phyloP scores from a whole-genome alignment of 2,113 vertebrate species.

The Donacobius atricapilla region DNA sequence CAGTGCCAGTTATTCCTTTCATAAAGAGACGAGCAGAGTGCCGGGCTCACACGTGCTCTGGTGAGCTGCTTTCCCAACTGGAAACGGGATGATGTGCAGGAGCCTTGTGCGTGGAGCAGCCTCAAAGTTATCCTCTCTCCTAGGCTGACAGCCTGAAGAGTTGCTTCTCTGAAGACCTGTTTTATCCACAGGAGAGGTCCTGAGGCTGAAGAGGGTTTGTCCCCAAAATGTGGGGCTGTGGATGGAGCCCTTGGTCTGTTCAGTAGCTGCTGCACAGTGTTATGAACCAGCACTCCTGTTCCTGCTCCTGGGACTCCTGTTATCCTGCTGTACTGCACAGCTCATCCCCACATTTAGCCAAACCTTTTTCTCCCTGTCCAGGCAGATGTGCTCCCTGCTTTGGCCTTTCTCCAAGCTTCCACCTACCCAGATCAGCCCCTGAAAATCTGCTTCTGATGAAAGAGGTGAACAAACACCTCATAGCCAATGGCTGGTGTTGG shows the following conservation, averaged over 20 bases:
- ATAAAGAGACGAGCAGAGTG: fast-evolving
- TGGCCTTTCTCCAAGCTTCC: neutral
- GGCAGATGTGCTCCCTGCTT: neutral
- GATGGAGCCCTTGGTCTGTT: neutral
- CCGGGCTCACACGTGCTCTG: fast-evolving
- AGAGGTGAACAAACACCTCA: neutral
- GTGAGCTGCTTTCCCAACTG: neutral
- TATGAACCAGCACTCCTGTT: neutral
- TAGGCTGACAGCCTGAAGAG: neutral
- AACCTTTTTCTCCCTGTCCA: neutral
- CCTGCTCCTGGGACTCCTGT: neutral
- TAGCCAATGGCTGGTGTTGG: neutral
- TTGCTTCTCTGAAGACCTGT: neutral
- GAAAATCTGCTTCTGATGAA: neutral
- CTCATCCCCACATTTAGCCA: neutral
- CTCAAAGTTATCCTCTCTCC: neutral
- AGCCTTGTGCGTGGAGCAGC: fast-evolving
- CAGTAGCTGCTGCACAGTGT: neutral
- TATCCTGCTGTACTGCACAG: neutral
- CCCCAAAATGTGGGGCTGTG: neutral
- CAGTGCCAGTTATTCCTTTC: neutral
- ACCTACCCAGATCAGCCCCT: neutral
- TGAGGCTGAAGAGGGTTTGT: neutral
- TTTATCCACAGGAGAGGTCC: neutral
- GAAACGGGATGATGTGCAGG: fast-evolving